A percentile compares a stretch with the other conserved stretches of the same genome.
phyloP scores from a whole-genome alignment of 2,888 invertebrate genomes.

The Platypus cylindrus region DNA sequence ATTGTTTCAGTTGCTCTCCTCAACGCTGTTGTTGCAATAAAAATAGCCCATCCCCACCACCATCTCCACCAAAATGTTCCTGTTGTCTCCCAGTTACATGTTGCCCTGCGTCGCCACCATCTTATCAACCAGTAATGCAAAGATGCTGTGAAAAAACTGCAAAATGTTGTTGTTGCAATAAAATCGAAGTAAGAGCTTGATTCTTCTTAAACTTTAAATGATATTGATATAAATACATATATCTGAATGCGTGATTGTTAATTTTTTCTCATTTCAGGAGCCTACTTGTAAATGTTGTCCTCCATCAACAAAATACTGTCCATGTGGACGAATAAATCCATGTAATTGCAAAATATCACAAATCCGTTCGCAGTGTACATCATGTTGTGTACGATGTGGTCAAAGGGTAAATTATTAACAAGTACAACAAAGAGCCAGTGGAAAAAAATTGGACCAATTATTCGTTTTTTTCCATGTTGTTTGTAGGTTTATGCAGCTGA shows the following conservation, averaged over 20 bases:
- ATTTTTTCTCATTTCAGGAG: too few relatives aligned
- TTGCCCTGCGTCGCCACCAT: slow-evolving; percentile 3
- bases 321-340: slow-evolving; percentile 18
- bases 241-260: too few relatives aligned
- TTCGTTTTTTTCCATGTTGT: too few relatives aligned
- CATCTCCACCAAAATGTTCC: slow-evolving; percentile 5
- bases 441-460: too few relatives aligned
- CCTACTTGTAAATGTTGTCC: too few relatives aligned
- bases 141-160: slow-evolving; percentile 1
- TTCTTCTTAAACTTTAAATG: too few relatives aligned
- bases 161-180: slow-evolving; percentile 3
- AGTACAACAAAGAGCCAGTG: too few relatives aligned
- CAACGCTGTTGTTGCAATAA: not conserved
- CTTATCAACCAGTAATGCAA: slow-evolving; percentile 1
- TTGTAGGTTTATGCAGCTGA: slow-evolving; percentile 32
- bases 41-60: not conserved
- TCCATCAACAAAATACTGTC: slow-evolving; percentile 13
- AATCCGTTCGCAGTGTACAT: slow-evolving; percentile 17
- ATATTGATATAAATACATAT: too few relatives aligned
- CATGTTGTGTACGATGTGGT: slow-evolving; percentile 21
- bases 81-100: slow-evolving; percentile 4
- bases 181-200: not conserved
- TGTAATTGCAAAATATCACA: slow-evolving; percentile 20
- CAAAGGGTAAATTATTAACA: slow-evolving; percentile 17
- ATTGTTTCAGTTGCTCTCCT: too few relatives aligned